phyloP scores from a whole-genome alignment of 1,140 invertebrate genomes.

The Marisa cornuarietis region DNA sequence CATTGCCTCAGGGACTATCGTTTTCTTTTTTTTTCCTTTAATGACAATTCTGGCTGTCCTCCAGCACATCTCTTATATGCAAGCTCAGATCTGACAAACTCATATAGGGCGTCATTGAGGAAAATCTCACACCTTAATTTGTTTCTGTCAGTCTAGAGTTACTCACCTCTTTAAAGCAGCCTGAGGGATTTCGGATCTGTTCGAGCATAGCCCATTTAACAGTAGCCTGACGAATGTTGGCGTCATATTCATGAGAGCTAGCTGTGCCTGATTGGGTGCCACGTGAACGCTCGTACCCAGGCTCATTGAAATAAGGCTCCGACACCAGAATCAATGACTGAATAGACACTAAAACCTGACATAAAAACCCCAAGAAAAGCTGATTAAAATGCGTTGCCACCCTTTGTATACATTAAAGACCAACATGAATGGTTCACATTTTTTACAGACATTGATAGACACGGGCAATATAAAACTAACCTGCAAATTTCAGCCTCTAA shows the following conservation, averaged over 20 bases:
- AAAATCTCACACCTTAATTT: no score
- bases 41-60: no score
- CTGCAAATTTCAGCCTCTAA: no score
- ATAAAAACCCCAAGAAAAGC: conserved; percentile 11
- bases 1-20: no score
- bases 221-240: conserved; percentile 94
- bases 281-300: conserved; percentile 91
- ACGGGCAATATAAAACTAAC: no score
- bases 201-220: conserved; percentile 97
- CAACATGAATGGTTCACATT: no score
- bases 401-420: neutral
- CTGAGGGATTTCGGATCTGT: conserved; percentile 87
- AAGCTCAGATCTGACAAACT: neutral
- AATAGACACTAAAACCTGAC: conserved; percentile 91
- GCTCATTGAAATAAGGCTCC: conserved; percentile 98
- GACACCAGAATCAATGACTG: conserved; percentile 94
- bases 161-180: conserved; percentile 89
- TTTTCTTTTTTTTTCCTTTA: no score
- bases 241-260: conserved; percentile 89
- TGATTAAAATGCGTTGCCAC: neutral
- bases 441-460: neutral
- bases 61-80: no score
- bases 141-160: neutral
- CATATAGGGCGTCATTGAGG: neutral
- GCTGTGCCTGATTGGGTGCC: conserved; percentile 88